phyloP scores from a whole-genome alignment of 2,113 vertebrate species.

The Vulpes ferrilata region DNA sequence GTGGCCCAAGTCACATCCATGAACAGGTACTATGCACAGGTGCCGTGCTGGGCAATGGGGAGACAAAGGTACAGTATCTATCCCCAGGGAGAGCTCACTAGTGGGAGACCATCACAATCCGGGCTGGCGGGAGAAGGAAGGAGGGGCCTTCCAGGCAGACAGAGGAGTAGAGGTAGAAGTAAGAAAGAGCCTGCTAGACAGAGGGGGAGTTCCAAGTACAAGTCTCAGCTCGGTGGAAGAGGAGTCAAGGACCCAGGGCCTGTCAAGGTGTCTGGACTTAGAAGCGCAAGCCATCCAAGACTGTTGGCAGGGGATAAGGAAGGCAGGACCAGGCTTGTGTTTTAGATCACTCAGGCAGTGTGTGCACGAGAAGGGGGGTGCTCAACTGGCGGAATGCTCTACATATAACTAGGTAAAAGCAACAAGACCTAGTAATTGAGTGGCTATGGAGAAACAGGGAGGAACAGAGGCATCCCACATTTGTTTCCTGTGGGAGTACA shows the following conservation, averaged over 20 bases:
- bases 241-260: background rate
- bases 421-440: background rate
- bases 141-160: background rate
- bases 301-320: background rate
- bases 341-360: background rate
- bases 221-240: slow-evolving; percentile 22
- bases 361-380: background rate
- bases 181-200: background rate
- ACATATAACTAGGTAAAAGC: slow-evolving; percentile 37
- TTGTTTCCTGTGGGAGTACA: background rate
- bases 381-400: background rate
- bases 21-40: background rate
- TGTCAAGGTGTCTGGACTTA: background rate
- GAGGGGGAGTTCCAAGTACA: background rate
- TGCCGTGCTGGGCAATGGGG: background rate
- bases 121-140: background rate
- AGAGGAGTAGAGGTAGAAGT: background rate
- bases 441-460: background rate
- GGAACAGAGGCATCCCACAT: background rate
- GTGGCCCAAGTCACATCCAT: background rate
- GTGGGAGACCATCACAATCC: background rate
- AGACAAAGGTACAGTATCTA: background rate
- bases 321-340: slow-evolving; percentile 56
- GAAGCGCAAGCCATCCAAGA: background rate
- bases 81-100: background rate